Evolutionary conservation across 2,797 vertebrate genomes (phyloP), one percentile per base, ranked within the genome.

Genomic region (Pipistrellus pipistrellus): DNA sequence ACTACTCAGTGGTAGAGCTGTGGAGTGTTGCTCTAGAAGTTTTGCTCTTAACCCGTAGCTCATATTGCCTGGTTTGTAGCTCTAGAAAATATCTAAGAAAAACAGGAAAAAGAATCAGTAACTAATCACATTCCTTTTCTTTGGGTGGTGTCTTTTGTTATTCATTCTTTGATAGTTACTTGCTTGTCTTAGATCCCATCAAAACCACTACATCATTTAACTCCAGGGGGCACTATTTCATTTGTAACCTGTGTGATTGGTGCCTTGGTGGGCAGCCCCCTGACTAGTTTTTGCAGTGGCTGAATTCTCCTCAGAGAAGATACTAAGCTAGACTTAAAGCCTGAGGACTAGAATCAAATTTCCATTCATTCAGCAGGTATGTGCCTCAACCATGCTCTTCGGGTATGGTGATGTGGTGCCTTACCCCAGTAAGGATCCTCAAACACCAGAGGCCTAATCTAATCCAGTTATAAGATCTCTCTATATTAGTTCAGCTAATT

Each of bases 21-120:
- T 62, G 53, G n/a, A 64, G n/a, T 66, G 30, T 75, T 25, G 21
- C 38, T 64, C 57, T 27, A 15, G 38, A 59, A 55, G 20, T 84
- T 80, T 83, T 18, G 23, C 21, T 94, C 90, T 89, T 75, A 88
- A 53, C 66, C 51, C 30, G 48, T 86, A 51, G 9, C 18, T 91
- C 8, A 25, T 71, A 32, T 20, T 89, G 4, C 51, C n/a, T 94
- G 32, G 66, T 48, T 59, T 75, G 46, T 53, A 75, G 53, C 14
- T 59, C 30, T 68, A 64, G 25, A 87, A 72, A 94, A 62, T 21
- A 38, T 57, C 55, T 23, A 30, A 15, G 4, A 18, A 1, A 23
- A 8, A 53, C 66, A 77, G 8, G 27, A 15, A 59, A 59, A 59
- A 44, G 20, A 83, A 71, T 66, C 15, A 27, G 11, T 66, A 87